Conservation (phyloP, 2,113 vertebrate genomes). For the Leptocoma aspasia region DNA sequence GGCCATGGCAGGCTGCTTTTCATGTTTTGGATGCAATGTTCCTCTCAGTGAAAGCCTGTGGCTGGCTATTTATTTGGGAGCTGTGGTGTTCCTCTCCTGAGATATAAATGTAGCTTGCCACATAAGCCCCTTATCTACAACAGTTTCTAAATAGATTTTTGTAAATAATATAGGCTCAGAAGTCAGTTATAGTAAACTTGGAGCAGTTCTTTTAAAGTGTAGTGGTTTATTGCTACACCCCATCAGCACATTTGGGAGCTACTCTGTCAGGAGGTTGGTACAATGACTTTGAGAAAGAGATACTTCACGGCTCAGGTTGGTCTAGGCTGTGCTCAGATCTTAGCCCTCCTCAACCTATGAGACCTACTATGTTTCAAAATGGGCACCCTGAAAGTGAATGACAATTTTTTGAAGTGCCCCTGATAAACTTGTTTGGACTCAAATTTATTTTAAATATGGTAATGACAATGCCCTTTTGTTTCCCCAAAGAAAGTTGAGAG, state of each 20-base stretch:
- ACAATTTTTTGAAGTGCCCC: neutral
- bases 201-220: neutral
- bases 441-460: neutral
- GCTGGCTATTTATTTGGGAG: neutral
- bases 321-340: neutral
- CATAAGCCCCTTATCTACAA: neutral
- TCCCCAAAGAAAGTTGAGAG: neutral
- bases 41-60: neutral
- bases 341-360: neutral
- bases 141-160: neutral
- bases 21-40: neutral
- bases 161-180: neutral
- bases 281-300: neutral
- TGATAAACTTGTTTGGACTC: neutral
- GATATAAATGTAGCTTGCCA: neutral
- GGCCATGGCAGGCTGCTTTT: neutral
- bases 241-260: fast-evolving
- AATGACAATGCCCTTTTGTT: neutral
- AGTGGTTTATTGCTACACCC: neutral
- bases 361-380: neutral
- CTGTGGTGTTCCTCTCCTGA: neutral
- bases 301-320: neutral
- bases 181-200: neutral
- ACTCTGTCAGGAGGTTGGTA: neutral
- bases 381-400: neutral